Evolutionary conservation across 2,113 vertebrate genomes (phyloP).

Genomic region (Rhineura floridana): DNA sequence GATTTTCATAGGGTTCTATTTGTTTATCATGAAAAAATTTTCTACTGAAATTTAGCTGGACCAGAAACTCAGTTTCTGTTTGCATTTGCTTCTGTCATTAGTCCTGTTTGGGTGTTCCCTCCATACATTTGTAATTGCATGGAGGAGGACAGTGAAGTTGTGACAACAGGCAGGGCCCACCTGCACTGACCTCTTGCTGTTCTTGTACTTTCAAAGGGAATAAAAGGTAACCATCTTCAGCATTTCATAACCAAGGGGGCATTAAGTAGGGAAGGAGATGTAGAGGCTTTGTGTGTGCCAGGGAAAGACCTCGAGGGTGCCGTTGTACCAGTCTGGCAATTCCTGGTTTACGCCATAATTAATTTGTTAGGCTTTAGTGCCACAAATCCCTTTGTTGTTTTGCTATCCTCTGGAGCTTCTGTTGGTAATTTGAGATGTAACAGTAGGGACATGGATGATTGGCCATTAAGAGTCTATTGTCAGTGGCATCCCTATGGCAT

Average conservation of each 20-base stretch:
- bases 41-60: neutral
- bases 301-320: no score
- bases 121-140: neutral
- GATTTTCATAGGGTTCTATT: neutral
- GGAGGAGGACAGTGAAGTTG: neutral
- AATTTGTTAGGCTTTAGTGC: neutral
- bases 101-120: neutral
- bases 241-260: no score
- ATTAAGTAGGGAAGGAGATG: no score
- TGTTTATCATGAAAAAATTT: neutral
- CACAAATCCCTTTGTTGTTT: neutral
- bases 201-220: no score
- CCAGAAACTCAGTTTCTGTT: neutral
- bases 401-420: neutral
- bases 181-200: no score
- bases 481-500: neutral
- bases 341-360: neutral
- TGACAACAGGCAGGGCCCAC: no score
- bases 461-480: no score
- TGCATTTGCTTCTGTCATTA: neutral
- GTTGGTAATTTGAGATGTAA: neutral
- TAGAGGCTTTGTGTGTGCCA: no score
- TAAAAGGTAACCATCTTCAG: no score
- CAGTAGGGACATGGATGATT: neutral
- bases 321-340: no score